phyloP scores from a whole-genome alignment of 2,113 vertebrate species.

The Pygoscelis adeliae region DNA sequence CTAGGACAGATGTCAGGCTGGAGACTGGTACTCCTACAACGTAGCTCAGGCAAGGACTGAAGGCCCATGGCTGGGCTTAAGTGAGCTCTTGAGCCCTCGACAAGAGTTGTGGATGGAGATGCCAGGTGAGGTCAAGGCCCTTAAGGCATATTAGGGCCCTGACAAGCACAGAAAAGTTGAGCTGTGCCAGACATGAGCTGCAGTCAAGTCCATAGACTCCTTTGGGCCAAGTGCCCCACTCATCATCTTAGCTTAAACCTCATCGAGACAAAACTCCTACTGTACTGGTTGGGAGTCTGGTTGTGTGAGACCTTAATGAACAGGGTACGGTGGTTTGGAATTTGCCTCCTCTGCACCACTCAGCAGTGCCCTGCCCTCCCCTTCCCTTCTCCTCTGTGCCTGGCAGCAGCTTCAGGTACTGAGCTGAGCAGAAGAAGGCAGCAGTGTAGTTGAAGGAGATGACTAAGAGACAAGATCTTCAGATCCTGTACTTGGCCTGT shows the following conservation, averaged over 20 bases:
- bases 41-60: not conserved
- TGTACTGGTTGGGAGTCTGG: rapidly evolving
- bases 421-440: not conserved
- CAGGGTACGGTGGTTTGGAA: not conserved
- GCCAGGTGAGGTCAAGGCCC: not conserved
- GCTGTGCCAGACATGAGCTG: not conserved
- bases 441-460: rapidly evolving
- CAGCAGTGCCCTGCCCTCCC: not conserved
- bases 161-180: not conserved
- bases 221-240: not conserved
- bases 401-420: not conserved
- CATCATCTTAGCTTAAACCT: not conserved
- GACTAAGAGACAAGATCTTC: not conserved
- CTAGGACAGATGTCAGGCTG: not conserved
- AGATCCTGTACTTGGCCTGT: not conserved
- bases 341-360: not conserved
- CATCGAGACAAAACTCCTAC: not conserved
- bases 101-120: not conserved
- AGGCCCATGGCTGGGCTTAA: not conserved
- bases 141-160: not conserved
- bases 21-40: rapidly evolving
- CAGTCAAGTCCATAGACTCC: not conserved
- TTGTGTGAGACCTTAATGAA: not conserved
- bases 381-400: not conserved
- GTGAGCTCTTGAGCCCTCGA: not conserved